Percentiles rank a stretch among this genome's conserved stretches.
Evolutionary conservation across 1,140 invertebrate species (phyloP).

Genomic region (Dinothrombium tinctorium): DNA sequence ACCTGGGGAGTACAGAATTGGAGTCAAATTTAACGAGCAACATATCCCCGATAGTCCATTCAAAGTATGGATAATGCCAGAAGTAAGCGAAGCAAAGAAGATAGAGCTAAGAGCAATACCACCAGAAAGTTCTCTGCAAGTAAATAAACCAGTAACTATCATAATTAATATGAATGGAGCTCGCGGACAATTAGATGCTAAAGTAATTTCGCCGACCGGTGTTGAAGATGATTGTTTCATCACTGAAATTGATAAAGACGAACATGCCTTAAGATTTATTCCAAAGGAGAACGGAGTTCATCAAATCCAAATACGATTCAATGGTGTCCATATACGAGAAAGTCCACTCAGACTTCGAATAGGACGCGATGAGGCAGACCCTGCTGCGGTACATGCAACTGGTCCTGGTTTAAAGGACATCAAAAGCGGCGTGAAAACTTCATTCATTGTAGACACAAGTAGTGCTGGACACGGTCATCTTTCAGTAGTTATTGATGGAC

Average conservation of each 20-base stretch:
- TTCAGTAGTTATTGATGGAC: slow-evolving; percentile 81
- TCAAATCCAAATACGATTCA: slow-evolving; percentile 50
- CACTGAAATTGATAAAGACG: slow-evolving; percentile 58
- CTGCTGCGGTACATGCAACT: slow-evolving; percentile 66
- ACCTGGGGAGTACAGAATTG: slow-evolving; percentile 86
- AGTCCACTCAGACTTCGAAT: slow-evolving; percentile 81
- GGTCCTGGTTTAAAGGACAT: slow-evolving; percentile 59
- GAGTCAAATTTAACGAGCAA: slow-evolving; percentile 91
- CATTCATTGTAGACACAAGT: slow-evolving; percentile 85
- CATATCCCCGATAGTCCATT: slow-evolving; percentile 95
- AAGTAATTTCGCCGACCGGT: slow-evolving; percentile 69
- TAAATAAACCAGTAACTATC: slow-evolving; percentile 79
- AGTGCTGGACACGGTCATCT: slow-evolving; percentile 77
- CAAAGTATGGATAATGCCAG: slow-evolving; percentile 71
- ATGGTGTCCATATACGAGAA: slow-evolving; percentile 81
- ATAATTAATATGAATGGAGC: slow-evolving; percentile 83
- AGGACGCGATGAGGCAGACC: slow-evolving; percentile 82
- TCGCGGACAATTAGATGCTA: slow-evolving; percentile 68
- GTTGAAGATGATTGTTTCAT: slow-evolving; percentile 87
- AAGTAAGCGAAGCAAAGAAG: slow-evolving; percentile 72
- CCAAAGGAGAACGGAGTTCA: slow-evolving; percentile 86
- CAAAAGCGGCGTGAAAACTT: slow-evolving; percentile 63
- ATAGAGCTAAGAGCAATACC: slow-evolving; percentile 76
- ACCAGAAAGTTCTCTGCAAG: slow-evolving; percentile 44
- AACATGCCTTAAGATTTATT: slow-evolving; percentile 65